Percentiles rank a stretch among this genome's conserved stretches.
phyloP scores from a whole-genome alignment of 2,888 invertebrate species.

The Bimastos eiseni region DNA sequence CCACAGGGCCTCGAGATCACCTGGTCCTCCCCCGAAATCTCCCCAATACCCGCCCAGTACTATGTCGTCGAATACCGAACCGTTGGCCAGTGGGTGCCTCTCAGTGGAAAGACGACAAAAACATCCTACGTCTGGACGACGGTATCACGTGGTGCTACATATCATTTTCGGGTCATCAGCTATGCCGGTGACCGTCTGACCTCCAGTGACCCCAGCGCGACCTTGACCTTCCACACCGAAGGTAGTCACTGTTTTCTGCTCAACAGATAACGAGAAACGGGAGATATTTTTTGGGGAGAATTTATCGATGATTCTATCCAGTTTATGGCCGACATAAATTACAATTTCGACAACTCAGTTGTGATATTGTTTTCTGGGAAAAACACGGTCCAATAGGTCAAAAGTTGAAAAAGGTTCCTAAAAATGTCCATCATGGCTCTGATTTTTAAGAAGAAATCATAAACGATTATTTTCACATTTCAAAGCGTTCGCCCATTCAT shows the following conservation, averaged over 20 bases:
- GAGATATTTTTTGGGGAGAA: too few relatives aligned
- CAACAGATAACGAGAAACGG: too few relatives aligned
- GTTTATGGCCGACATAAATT: too few relatives aligned
- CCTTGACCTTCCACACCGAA: slow-evolving; percentile 33
- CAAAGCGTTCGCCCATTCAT: too few relatives aligned
- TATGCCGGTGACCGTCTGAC: neutral
- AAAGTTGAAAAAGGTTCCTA: too few relatives aligned
- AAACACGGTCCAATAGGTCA: neutral
- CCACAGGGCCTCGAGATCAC: slow-evolving; percentile 85
- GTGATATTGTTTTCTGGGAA: neutral
- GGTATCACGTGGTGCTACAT: slow-evolving; percentile 42
- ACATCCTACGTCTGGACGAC: slow-evolving; percentile 42
- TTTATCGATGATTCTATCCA: too few relatives aligned
- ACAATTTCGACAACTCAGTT: neutral
- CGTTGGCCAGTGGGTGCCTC: slow-evolving; percentile 43
- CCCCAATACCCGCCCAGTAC: slow-evolving; percentile 50
- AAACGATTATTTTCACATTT: too few relatives aligned
- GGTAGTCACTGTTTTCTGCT: slow-evolving; percentile 30
- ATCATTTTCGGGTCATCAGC: slow-evolving; percentile 42
- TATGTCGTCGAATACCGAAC: slow-evolving; percentile 51
- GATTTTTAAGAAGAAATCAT: too few relatives aligned
- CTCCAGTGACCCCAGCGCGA: slow-evolving; percentile 26
- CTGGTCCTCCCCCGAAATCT: slow-evolving; percentile 51
- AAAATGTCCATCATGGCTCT: too few relatives aligned
- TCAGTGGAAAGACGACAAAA: slow-evolving; percentile 30